Evolutionary conservation across 2,113 vertebrate species (phyloP).

Genomic region (Corapipo altera): DNA sequence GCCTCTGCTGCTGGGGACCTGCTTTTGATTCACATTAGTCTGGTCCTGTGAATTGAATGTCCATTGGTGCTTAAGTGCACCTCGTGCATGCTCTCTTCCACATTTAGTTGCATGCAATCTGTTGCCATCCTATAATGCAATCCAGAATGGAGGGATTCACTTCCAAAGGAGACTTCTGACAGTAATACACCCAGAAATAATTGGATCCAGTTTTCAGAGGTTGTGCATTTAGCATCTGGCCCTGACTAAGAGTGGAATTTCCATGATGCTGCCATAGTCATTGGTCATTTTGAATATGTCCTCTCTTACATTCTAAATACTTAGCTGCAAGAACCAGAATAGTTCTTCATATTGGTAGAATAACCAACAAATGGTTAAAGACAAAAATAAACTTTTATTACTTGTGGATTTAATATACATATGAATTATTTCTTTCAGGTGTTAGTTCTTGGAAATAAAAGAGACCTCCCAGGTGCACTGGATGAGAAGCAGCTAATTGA

Average conservation of each 20-base stretch:
- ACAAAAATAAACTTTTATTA: background rate
- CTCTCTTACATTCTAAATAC: background rate
- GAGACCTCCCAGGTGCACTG: conserved; percentile 83
- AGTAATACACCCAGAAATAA: background rate
- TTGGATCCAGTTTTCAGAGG: background rate
- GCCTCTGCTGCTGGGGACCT: background rate
- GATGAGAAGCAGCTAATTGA: conserved; percentile 92
- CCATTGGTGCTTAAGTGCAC: background rate
- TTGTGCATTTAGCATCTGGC: background rate
- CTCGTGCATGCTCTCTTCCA: background rate
- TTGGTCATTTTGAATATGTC: background rate
- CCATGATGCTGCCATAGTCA: background rate
- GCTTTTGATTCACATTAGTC: background rate
- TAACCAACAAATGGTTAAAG: background rate
- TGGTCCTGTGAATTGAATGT: background rate
- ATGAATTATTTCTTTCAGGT: conserved; percentile 71
- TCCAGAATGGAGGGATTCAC: background rate
- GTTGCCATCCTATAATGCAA: background rate
- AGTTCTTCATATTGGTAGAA: background rate
- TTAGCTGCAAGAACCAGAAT: background rate
- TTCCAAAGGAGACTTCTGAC: background rate
- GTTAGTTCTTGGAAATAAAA: conserved; percentile 89
- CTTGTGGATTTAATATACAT: background rate
- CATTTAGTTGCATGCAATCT: background rate
- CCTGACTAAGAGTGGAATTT: background rate